Percentiles rank a stretch among this genome's conserved stretches.
These are phyloP conservation scores for Talpa occidentalis DNA, from an alignment of 2,113 vertebrate genomes.

Conservation along the genomic window DNA sequence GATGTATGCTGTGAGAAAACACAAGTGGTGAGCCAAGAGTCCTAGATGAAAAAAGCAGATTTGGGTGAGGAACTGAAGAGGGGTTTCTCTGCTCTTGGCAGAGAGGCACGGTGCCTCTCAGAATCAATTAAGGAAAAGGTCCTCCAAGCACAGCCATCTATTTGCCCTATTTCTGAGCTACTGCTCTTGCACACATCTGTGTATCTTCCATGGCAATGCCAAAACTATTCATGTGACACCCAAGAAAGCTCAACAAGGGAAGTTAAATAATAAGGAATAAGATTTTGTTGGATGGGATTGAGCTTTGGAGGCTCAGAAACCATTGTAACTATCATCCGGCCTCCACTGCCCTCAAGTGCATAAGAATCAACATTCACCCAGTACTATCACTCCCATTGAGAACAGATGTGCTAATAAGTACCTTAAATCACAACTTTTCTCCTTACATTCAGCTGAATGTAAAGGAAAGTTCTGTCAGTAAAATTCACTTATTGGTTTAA, in stretches of 20 bases:
- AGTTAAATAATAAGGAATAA: neutral
- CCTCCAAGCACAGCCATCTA: neutral
- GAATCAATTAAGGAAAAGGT: neutral
- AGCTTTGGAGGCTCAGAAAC: neutral
- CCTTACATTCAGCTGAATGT: neutral
- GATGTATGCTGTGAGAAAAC: neutral
- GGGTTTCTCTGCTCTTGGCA: neutral
- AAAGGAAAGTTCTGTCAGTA: neutral
- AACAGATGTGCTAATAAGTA: neutral
- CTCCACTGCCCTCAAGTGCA: accelerated
- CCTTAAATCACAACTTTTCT: neutral
- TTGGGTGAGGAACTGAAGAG: neutral
- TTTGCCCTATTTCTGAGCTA: neutral
- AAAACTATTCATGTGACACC: neutral
- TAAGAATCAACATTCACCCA: neutral
- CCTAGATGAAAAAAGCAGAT: neutral
- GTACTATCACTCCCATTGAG: neutral
- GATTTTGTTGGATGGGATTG: neutral
- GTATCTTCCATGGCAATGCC: neutral
- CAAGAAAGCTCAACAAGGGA: neutral
- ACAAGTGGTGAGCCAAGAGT: neutral
- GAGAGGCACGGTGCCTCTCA: neutral
- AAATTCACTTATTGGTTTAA: neutral
- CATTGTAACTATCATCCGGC: neutral
- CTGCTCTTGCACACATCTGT: neutral